A percentile compares a stretch with the other conserved stretches of the same genome.
Evolutionary conservation across 2,888 invertebrate genomes (phyloP).

Genomic region (Calliphora vomitoria): DNA sequence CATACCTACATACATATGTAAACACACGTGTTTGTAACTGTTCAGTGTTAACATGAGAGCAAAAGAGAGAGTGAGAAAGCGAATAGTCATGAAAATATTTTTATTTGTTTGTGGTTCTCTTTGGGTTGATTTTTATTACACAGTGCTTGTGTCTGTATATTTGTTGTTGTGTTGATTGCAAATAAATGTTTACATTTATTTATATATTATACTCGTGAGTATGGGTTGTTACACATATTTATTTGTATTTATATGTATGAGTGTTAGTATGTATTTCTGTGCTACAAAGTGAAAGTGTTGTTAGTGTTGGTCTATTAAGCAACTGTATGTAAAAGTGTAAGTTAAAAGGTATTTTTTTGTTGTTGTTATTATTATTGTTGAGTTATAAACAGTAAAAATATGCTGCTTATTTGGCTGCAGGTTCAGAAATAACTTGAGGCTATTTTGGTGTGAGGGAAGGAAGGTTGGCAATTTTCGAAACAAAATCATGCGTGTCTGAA

Average conservation of each 20-base stretch:
- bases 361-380: neutral
- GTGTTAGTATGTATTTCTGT: slow-evolving; percentile 3
- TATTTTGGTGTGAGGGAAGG: neutral
- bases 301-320: slow-evolving; percentile 25
- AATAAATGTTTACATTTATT: slow-evolving; percentile 70
- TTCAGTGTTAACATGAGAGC: neutral
- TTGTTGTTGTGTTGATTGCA: slow-evolving; percentile 52
- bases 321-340: neutral
- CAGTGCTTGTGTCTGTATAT: neutral
- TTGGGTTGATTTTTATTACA: slow-evolving; percentile 35
- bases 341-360: slow-evolving; percentile 13
- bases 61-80: neutral
- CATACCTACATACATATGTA: neutral
- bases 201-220: slow-evolving; percentile 44
- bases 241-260: neutral
- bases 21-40: neutral
- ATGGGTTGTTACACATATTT: neutral
- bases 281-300: slow-evolving; percentile 36
- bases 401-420: neutral
- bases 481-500: slow-evolving; percentile 11
- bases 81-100: slow-evolving; percentile 31
- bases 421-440: neutral
- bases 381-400: slow-evolving; percentile 18
- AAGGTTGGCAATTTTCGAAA: neutral
- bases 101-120: slow-evolving; percentile 33